These are phyloP conservation scores for Cephalopachus bancanus DNA, from an alignment of 2,797 vertebrate genomes.

Conservation along the genomic window DNA sequence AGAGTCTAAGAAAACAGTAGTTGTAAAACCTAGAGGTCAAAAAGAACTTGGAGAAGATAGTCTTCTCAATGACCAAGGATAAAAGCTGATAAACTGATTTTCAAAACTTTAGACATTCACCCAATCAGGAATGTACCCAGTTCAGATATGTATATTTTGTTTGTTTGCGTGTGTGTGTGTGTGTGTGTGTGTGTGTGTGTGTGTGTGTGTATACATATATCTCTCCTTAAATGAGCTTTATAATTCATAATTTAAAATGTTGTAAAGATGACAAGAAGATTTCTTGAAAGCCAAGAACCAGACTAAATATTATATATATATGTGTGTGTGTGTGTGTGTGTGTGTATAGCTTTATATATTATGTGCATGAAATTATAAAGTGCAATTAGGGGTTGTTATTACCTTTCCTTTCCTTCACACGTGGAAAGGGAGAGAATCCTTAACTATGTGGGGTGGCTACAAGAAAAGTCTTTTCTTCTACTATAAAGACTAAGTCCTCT, in stretches of 20 bases:
- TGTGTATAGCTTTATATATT: neutral
- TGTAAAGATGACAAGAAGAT: neutral
- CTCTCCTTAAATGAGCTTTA: neutral
- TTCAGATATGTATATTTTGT: neutral
- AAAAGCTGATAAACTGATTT: neutral
- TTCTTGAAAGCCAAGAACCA: neutral
- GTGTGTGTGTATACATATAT: neutral
- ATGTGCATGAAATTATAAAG: neutral
- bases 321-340: too few species aligned
- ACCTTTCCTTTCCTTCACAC: neutral
- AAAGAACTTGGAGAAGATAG: neutral
- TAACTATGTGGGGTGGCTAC: neutral
- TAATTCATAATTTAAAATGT: neutral
- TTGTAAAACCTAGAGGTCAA: neutral
- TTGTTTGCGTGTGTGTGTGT: neutral
- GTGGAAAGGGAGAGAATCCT: neutral
- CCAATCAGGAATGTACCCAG: neutral
- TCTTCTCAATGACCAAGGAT: neutral
- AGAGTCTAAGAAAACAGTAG: neutral
- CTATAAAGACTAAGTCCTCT: neutral
- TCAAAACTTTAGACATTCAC: neutral
- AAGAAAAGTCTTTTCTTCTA: neutral
- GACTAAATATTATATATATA: neutral
- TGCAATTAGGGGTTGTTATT: neutral
- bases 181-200: too few species aligned